Evolutionary conservation across 2,797 vertebrate species (phyloP).

Genomic region (Leptoclinus maculatus): DNA sequence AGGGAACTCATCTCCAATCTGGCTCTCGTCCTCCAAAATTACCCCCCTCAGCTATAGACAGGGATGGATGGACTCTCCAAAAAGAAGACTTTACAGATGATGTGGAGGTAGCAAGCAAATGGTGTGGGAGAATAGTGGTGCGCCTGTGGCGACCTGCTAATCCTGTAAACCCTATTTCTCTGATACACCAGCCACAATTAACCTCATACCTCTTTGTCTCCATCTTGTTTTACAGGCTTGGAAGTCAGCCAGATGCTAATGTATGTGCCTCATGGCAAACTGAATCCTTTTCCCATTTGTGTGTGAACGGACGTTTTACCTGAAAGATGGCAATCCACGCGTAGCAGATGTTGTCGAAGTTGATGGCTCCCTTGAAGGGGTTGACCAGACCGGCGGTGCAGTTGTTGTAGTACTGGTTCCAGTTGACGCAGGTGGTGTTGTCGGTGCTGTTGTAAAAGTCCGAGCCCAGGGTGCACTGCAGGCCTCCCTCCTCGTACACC

Average conservation of each 20-base stretch:
- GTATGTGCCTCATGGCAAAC: neutral
- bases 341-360: conserved; percentile 98
- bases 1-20: conserved; percentile 35
- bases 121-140: conserved; percentile 46
- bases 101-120: conserved; percentile 56
- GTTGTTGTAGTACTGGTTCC: conserved; percentile 98
- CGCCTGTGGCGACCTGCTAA: conserved; percentile 47
- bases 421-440: conserved; percentile 97
- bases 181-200: conserved; percentile 39
- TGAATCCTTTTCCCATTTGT: neutral
- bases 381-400: conserved; percentile 92
- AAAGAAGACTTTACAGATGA: conserved; percentile 46
- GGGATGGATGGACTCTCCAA: conserved; percentile 29
- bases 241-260: neutral
- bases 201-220: conserved; percentile 3
- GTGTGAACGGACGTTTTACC: conserved; percentile 72
- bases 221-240: conserved; percentile 9
- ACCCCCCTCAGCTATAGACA: conserved; percentile 21
- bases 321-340: conserved; percentile 99
- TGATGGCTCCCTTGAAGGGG: conserved; percentile 98
- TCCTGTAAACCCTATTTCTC: conserved; percentile 42
- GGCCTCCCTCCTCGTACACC: conserved; percentile 87
- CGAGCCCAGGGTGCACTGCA: conserved; percentile 90
- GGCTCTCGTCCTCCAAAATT: conserved; percentile 27
- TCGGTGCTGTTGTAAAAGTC: conserved; percentile 94